Percentiles rank a stretch among this genome's conserved stretches.
These are phyloP conservation scores for Macrotus californicus DNA, from an alignment of 2,113 vertebrate genomes.

Conservation along the genomic window DNA sequence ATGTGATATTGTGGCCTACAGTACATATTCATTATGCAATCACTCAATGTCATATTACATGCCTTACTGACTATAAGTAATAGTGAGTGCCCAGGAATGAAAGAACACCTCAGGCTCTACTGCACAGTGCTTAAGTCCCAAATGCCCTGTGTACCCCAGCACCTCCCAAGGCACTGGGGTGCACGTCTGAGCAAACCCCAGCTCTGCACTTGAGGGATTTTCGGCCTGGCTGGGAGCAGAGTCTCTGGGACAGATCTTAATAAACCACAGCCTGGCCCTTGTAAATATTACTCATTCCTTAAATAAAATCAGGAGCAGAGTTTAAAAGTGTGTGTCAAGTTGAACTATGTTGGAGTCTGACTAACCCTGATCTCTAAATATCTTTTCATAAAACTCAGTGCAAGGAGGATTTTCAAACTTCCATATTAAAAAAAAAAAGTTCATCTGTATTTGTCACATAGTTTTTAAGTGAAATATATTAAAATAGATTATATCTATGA, in stretches of 20 bases:
- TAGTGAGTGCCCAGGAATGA: not conserved
- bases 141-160: not conserved
- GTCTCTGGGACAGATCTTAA: not conserved
- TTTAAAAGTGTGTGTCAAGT: not conserved
- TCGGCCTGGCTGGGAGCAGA: not conserved
- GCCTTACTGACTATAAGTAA: not conserved
- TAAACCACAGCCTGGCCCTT: not conserved
- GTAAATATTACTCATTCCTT: not conserved
- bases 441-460: not conserved
- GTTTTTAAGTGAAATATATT: not conserved
- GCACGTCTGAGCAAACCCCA: not conserved
- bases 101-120: not conserved
- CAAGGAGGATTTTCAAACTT: not conserved
- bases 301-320: not conserved
- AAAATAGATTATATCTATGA: not conserved
- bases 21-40: not conserved
- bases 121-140: rapidly evolving
- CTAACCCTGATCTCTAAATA: not conserved
- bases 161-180: too few relatives aligned
- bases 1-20: not conserved
- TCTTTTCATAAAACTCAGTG: not conserved
- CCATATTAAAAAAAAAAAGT: not conserved
- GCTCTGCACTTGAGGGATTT: not conserved
- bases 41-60: rapidly evolving
- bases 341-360: not conserved